phyloP scores from a whole-genome alignment of 2,888 invertebrate species.

The Dynastes grantii region DNA sequence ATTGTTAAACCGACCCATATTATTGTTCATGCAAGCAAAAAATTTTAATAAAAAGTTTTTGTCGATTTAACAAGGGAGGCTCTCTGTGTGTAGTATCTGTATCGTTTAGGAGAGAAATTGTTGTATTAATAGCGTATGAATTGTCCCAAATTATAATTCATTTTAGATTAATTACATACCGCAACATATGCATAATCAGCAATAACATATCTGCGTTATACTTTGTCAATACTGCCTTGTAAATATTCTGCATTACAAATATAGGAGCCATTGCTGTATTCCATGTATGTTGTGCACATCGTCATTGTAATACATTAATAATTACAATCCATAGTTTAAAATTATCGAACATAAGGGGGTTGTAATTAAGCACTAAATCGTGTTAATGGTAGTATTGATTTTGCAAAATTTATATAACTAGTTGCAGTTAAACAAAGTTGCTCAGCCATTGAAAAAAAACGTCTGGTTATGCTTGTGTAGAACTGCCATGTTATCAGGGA shows the following conservation, averaged over 20 bases:
- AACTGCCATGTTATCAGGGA: no score
- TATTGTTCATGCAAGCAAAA: no score
- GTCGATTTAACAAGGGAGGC: not conserved
- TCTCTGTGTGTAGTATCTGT: no score
- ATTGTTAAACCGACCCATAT: no score
- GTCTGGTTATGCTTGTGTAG: no score
- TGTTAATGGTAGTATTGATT: slow-evolving; percentile 15
- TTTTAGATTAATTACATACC: not conserved
- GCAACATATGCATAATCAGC: not conserved
- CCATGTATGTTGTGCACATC: not conserved
- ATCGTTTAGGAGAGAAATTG: no score
- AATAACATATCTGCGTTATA: not conserved
- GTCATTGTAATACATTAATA: not conserved
- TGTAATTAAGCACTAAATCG: slow-evolving; percentile 21
- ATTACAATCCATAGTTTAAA: slow-evolving; percentile 3
- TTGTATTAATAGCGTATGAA: no score
- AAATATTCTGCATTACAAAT: not conserved
- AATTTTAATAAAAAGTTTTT: not conserved
- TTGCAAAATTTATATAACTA: slow-evolving; percentile 1
- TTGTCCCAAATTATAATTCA: not conserved
- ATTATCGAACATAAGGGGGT: not conserved
- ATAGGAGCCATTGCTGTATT: not conserved
- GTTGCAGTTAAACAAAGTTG: not conserved
- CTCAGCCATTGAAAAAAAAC: no score
- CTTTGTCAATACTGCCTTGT: slow-evolving; percentile 3